These are phyloP conservation scores for Peromyscus melanophrys DNA, from an alignment of 2,797 vertebrate genomes.

Conservation along the genomic window DNA sequence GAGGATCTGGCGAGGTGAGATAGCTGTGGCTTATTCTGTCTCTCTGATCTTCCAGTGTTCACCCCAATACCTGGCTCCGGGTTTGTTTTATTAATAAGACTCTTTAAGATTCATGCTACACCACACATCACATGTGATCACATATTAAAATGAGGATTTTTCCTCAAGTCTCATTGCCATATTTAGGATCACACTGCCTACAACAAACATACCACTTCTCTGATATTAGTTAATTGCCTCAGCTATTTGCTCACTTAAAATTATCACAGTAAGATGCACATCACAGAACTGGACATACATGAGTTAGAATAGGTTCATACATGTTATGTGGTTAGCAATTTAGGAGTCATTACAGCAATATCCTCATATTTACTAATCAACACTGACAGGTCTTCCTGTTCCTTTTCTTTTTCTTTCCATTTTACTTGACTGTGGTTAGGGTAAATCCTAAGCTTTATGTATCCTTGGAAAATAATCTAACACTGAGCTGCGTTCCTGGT, in stretches of 20 bases:
- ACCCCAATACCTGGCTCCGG: no score
- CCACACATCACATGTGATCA: neutral
- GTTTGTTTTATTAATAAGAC: no score
- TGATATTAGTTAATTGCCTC: no score
- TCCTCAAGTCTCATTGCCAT: neutral
- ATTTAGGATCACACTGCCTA: neutral
- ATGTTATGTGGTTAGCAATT: neutral
- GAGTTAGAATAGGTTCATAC: neutral
- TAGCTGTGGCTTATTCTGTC: no score
- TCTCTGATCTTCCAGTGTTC: no score
- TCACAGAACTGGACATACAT: neutral
- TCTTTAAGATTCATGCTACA: no score
- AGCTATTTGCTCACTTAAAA: neutral
- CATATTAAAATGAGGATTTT: neutral
- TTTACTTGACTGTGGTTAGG: neutral
- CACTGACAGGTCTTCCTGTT: neutral
- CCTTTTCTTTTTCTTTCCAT: neutral
- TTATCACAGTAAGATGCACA: neutral
- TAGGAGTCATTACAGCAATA: neutral
- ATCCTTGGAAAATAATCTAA: neutral
- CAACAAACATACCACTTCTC: neutral
- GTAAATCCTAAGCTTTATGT: neutral
- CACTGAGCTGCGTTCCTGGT: neutral
- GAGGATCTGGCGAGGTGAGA: no score
- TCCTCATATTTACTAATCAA: neutral